A percentile compares a stretch with the other conserved stretches of the same genome.
Conservation (phyloP, 2,888 invertebrate species). For the Folsomia candida region DNA sequence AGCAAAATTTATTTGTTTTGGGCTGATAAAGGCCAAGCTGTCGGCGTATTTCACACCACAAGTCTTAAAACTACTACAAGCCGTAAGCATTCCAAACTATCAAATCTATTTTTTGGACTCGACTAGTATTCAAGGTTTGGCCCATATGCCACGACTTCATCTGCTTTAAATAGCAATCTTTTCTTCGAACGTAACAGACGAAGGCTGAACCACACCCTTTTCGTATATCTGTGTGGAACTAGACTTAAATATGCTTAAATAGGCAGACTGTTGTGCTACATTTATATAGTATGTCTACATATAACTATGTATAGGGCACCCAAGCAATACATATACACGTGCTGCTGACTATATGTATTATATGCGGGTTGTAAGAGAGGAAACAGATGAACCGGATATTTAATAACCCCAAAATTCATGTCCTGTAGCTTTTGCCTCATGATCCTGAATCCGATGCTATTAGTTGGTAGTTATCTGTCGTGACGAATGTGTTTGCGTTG, state of each 20-base stretch:
- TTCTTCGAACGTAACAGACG: background rate
- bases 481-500: conserved; percentile 18
- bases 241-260: background rate
- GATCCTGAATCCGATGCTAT: too few species aligned
- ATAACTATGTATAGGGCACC: too few species aligned
- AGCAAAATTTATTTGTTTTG: conserved; percentile 25
- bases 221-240: background rate
- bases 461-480: background rate
- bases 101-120: background rate
- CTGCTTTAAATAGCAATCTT: conserved; percentile 2
- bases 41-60: conserved; percentile 21
- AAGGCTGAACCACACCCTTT: conserved; percentile 1
- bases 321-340: too few species aligned
- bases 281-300: too few species aligned
- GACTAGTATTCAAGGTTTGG: conserved; percentile 5
- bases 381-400: conserved; percentile 2
- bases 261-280: too few species aligned
- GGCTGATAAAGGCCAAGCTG: conserved; percentile 26
- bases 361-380: too few species aligned
- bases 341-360: too few species aligned
- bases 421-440: background rate
- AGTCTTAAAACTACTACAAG: background rate
- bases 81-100: background rate
- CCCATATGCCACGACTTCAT: conserved; percentile 6
- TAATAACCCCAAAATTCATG: conserved; percentile 6